Conservation (phyloP, 2,888 invertebrate species). For the Coenonympha arcania region DNA sequence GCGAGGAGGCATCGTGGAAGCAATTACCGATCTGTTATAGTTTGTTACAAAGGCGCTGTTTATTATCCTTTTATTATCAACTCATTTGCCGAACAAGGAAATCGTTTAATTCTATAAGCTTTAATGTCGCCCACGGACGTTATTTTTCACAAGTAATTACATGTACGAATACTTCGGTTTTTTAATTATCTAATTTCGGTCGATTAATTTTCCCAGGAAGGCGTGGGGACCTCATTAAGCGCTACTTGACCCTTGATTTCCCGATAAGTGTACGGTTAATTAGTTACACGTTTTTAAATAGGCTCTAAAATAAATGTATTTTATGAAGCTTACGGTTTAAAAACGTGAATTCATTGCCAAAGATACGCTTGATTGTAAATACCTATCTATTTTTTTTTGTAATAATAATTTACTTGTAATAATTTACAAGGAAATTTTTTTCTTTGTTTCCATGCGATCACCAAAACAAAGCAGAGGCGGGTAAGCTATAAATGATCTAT, state of each 20-base stretch:
- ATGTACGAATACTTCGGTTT: constrained; percentile 6
- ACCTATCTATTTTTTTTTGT: no score
- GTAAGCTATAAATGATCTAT: no score
- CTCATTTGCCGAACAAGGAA: constrained; percentile 70
- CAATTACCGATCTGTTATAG: constrained; percentile 75
- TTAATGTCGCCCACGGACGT: constrained; percentile 36
- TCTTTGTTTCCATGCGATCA: no score
- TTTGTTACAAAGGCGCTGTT: constrained; percentile 74
- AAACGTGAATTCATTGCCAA: neutral
- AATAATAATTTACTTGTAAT: no score
- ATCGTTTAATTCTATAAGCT: constrained; percentile 62
- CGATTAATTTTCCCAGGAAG: constrained; percentile 9
- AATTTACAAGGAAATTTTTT: no score
- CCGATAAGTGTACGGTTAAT: neutral
- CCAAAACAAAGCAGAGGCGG: no score
- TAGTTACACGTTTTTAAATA: neutral
- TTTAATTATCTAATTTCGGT: constrained; percentile 3
- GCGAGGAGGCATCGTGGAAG: constrained; percentile 73
- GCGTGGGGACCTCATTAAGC: constrained; percentile 1
- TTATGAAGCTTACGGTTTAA: neutral
- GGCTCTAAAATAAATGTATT: neutral
- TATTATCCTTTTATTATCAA: constrained; percentile 74
- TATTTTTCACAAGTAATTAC: constrained; percentile 10
- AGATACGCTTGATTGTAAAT: neutral
- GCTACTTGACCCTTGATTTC: constrained; percentile 5